phyloP scores from a whole-genome alignment of 2,797 vertebrate genomes.

The Tapirus indicus region DNA sequence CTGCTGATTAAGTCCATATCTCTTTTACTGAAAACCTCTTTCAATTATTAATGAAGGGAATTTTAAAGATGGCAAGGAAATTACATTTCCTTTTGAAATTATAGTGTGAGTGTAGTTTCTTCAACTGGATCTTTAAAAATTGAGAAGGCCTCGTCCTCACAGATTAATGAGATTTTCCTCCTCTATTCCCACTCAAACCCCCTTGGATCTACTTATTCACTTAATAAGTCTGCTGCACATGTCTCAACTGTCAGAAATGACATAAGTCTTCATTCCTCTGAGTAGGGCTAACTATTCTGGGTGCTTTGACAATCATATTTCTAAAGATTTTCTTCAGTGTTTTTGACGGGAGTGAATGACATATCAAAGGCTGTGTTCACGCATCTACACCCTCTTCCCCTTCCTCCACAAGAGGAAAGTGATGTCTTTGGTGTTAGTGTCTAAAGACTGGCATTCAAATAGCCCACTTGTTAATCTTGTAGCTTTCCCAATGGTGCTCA shows the following conservation, averaged over 20 bases:
- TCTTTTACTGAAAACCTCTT: slow-evolving; percentile 61
- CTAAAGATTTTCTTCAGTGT: not conserved
- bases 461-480: not conserved
- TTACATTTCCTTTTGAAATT: slow-evolving; percentile 66
- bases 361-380: not conserved
- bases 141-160: not conserved
- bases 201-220: not conserved
- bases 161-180: slow-evolving; percentile 37
- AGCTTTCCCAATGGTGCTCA: not conserved
- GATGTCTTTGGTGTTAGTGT: not conserved
- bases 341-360: not conserved
- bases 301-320: not conserved
- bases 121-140: slow-evolving; percentile 65
- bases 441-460: not conserved
- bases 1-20: slow-evolving; percentile 64
- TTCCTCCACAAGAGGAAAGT: not conserved
- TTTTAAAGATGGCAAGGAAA: slow-evolving; percentile 63
- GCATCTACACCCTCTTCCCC: not conserved
- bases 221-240: not conserved
- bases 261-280: not conserved
- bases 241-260: slow-evolving; percentile 25
- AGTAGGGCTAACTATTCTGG: not conserved
- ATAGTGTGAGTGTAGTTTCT: slow-evolving; percentile 1
- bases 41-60: slow-evolving; percentile 66
- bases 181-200: not conserved